Conservation (phyloP, 1,140 invertebrate genomes). For the Sitophilus oryzae region DNA sequence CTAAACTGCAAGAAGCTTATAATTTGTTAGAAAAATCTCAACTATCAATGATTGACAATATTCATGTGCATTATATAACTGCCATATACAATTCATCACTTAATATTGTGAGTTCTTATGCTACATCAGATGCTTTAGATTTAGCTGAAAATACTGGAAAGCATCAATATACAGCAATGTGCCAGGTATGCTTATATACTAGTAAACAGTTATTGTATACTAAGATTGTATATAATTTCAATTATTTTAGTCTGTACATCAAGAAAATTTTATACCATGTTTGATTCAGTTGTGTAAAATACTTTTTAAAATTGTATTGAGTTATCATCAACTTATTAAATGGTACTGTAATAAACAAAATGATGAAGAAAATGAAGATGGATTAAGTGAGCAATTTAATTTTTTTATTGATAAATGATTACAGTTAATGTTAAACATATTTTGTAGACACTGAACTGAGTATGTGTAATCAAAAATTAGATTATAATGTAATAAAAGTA, state of each 20-base stretch:
- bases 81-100: constrained; percentile 87
- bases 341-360: constrained; percentile 61
- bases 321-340: constrained; percentile 72
- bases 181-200: constrained; percentile 48
- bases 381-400: constrained; percentile 6
- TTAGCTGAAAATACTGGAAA: constrained; percentile 48
- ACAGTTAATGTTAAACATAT: constrained; percentile 27
- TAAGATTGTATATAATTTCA: constrained; percentile 11
- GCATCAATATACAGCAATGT: constrained; percentile 73
- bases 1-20: constrained; percentile 81
- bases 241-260: constrained; percentile 55
- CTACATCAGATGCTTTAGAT: constrained; percentile 37
- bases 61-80: constrained; percentile 92
- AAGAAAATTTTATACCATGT: constrained; percentile 75
- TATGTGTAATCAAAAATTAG: constrained; percentile 78
- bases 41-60: constrained; percentile 81
- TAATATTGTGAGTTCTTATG: constrained; percentile 66
- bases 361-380: constrained; percentile 11
- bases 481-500: constrained; percentile 75
- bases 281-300: constrained; percentile 75
- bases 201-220: background rate
- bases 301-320: constrained; percentile 74
- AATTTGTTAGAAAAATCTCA: constrained; percentile 78
- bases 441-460: constrained; percentile 54
- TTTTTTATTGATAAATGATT: background rate